Base-by-base conservation (phyloP, 2,113 vertebrate genomes). In the Oreochromis niloticus region DNA sequence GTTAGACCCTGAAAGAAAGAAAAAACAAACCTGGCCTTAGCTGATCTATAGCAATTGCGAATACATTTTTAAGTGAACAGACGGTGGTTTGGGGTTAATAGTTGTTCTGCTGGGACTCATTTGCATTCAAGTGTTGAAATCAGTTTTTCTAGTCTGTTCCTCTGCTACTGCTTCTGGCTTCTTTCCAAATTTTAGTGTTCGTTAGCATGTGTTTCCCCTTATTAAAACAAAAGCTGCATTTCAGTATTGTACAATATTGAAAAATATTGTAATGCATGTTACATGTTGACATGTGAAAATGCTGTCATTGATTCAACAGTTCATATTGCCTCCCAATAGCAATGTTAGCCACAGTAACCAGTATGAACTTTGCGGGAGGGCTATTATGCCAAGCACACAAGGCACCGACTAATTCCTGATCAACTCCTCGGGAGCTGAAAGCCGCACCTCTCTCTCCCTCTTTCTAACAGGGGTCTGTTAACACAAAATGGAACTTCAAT, bases 401-500 rank as follows among this genome's bases (percentile, higher is more conserved):
- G 84, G 57, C 81, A 22, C 12, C 3, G 50, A 48, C 79, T 16
- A 16, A 55, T 83, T 85, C 83, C 82, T 89, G 83, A 88, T 85
- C 71, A 85, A 84, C 83, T 91, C 24, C 84, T 81, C 10, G 4
- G 82, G 54, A 91, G 80, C 81, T 88, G 66, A 85, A 88, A 73
- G 66, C 87, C 36, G 16, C 50, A 46, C 66, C 79, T 52, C 85
- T 80, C 73, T 80, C 54, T 81, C 36, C 27, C 17, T 61, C 14
- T 82, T 34, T 32, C 78, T 90, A 87, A 92, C 91, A 92, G 48
- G 61, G 78, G 83, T 73, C 88, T 83, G 80, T 93, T 88, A 92
- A 78, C 92, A 87, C 86, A 85, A 90, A 93, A 88, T 85, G 48
- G 81, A 87, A 90, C 81, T 81, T 92, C 83, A 92, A 92, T 89